phyloP scores from a whole-genome alignment of 2,888 invertebrate genomes.

The Cephus spinipes region DNA sequence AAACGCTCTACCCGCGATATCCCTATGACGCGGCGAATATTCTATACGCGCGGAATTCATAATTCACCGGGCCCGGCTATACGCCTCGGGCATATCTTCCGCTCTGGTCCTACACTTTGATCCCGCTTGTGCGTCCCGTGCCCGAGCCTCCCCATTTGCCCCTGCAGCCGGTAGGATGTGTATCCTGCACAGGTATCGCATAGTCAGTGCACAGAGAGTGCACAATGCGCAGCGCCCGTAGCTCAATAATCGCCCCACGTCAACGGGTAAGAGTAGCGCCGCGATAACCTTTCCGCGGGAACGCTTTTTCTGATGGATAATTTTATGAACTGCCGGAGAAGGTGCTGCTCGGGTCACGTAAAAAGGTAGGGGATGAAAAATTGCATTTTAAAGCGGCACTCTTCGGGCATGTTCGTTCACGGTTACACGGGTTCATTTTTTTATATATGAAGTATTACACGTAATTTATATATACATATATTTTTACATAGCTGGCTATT shows the following conservation, averaged over 20 bases:
- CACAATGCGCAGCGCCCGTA: neutral
- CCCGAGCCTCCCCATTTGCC: neutral
- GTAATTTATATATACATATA: neutral
- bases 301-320: neutral
- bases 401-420: neutral
- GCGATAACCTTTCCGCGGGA: neutral
- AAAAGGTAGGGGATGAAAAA: conserved; percentile 37
- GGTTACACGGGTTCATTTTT: neutral
- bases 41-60: neutral
- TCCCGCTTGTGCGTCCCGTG: conserved; percentile 23
- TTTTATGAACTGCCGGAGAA: neutral
- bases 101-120: conserved; percentile 2
- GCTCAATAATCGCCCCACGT: neutral
- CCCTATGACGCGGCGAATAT: neutral
- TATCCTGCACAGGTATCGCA: neutral
- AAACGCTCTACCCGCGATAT: neutral
- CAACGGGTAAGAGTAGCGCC: neutral
- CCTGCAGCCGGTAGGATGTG: neutral
- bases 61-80: neutral
- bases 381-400: conserved; percentile 44
- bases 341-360: neutral
- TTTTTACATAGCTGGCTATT: neutral
- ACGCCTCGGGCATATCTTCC: neutral
- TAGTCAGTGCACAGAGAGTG: neutral
- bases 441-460: neutral